A percentile compares a stretch with the other conserved stretches of the same genome.
These are phyloP conservation scores for Heliconius nattereri DNA, from an alignment of 1,140 invertebrate genomes.

Conservation along the genomic window DNA sequence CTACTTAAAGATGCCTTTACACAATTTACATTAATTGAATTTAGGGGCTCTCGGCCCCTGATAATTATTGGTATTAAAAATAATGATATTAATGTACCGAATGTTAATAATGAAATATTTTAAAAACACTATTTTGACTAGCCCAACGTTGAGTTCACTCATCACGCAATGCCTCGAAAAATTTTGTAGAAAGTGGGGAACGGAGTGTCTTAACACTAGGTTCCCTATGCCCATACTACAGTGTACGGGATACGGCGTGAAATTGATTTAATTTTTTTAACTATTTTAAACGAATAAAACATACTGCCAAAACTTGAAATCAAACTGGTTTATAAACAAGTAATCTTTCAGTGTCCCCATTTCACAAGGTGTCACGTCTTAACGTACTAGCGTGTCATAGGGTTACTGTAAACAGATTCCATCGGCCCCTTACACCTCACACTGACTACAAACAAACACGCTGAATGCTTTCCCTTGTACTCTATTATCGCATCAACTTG, in stretches of 20 bases:
- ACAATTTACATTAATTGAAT: constrained; percentile 1
- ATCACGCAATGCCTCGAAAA: too few relatives aligned
- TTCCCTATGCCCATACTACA: too few relatives aligned
- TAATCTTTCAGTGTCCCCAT: not conserved
- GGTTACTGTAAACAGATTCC: constrained; percentile 64
- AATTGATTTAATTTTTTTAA: too few relatives aligned
- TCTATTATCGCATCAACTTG: constrained; percentile 69
- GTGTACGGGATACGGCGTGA: too few relatives aligned
- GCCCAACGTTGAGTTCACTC: too few relatives aligned
- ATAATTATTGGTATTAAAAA: not conserved
- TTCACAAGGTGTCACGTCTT: constrained; percentile 38
- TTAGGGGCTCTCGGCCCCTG: not conserved
- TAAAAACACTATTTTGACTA: too few relatives aligned
- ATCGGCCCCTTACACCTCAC: constrained; percentile 39
- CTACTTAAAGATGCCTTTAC: constrained; percentile 6
- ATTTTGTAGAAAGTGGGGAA: too few relatives aligned
- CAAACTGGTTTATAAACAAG: not conserved
- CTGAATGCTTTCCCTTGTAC: constrained; percentile 71
- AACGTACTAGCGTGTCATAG: constrained; percentile 57
- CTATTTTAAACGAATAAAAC: too few relatives aligned
- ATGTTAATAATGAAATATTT: not conserved
- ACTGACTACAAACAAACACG: constrained; percentile 49
- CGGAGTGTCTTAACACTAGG: too few relatives aligned
- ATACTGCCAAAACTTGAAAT: not conserved
- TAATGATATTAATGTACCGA: not conserved